Percentiles rank a stretch among this genome's conserved stretches.
Conservation (phyloP, 2,797 vertebrate species). For the Rhinoraja longicauda region DNA sequence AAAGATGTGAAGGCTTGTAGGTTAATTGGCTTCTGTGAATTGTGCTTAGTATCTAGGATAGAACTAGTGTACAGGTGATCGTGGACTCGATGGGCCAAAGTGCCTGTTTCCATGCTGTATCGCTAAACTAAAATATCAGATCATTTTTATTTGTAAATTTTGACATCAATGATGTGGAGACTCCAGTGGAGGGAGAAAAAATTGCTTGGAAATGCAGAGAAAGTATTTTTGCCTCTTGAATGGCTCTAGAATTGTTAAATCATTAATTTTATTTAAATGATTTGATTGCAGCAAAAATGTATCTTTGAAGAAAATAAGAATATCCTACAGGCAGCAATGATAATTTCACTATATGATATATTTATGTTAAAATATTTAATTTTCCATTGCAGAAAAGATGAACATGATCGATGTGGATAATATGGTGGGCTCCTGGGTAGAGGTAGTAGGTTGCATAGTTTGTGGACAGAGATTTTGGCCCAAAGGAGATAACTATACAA, state of each 20-base stretch:
- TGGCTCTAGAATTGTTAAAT: too few species aligned
- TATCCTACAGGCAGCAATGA: too few species aligned
- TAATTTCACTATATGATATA: background rate
- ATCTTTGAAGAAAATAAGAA: background rate
- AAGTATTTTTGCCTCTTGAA: too few species aligned
- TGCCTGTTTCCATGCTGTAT: too few species aligned
- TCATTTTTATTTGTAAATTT: too few species aligned
- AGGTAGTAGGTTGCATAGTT: slow-evolving; percentile 99
- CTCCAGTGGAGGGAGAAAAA: background rate
- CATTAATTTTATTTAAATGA: background rate
- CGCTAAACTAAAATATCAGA: background rate
- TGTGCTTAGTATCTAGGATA: too few species aligned
- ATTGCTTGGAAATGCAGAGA: too few species aligned
- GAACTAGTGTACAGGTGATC: too few species aligned
- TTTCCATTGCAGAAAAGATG: background rate
- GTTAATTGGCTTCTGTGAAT: too few species aligned
- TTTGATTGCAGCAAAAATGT: background rate
- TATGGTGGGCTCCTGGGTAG: slow-evolving; percentile 67
- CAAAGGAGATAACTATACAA: slow-evolving; percentile 93
- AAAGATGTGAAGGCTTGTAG: too few species aligned
- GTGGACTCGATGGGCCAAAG: too few species aligned
- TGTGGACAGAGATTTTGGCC: slow-evolving; percentile 89
- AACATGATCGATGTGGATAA: background rate
- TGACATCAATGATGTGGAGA: background rate
- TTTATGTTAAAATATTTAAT: slow-evolving; percentile 17